phyloP scores from a whole-genome alignment of 2,888 invertebrate genomes.

The Eustalomyia histrio region DNA sequence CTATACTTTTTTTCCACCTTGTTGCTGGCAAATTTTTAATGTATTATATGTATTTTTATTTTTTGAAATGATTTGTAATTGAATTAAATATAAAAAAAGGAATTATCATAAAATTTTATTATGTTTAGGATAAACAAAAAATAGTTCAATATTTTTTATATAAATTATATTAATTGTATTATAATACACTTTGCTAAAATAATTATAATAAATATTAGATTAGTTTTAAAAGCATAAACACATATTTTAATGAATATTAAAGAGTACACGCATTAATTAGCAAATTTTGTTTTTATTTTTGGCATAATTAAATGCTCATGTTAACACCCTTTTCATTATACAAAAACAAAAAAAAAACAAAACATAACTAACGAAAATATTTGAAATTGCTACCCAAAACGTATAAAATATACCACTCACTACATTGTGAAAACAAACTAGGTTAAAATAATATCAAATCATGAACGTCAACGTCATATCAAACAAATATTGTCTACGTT shows the following conservation, averaged over 20 bases:
- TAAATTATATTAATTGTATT: neutral
- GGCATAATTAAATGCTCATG: slow-evolving; percentile 44
- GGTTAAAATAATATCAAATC: slow-evolving; percentile 55
- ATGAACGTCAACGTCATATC: slow-evolving; percentile 55
- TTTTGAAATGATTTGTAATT: slow-evolving; percentile 1
- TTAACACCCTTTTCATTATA: slow-evolving; percentile 34
- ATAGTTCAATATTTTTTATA: too few species aligned
- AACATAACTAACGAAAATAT: neutral
- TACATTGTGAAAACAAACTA: slow-evolving; percentile 32
- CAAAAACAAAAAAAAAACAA: neutral
- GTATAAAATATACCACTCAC: slow-evolving; percentile 39
- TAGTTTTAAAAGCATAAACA: neutral
- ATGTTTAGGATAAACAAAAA: too few species aligned
- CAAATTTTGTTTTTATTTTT: neutral
- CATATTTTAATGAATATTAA: slow-evolving; percentile 8
- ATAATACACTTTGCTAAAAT: neutral
- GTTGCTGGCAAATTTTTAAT: slow-evolving; percentile 15
- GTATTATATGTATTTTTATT: too few species aligned
- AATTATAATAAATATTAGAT: neutral
- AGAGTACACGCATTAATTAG: slow-evolving; percentile 8
- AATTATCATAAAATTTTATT: too few species aligned
- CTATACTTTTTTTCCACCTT: slow-evolving; percentile 8
- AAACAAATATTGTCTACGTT: slow-evolving; percentile 32
- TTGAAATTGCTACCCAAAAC: neutral
- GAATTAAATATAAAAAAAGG: neutral